Percentiles rank a stretch among this genome's conserved stretches.
Conservation (phyloP, 35 echinoderm and acorn worm genomes). For the Ophioderma brevispina region DNA sequence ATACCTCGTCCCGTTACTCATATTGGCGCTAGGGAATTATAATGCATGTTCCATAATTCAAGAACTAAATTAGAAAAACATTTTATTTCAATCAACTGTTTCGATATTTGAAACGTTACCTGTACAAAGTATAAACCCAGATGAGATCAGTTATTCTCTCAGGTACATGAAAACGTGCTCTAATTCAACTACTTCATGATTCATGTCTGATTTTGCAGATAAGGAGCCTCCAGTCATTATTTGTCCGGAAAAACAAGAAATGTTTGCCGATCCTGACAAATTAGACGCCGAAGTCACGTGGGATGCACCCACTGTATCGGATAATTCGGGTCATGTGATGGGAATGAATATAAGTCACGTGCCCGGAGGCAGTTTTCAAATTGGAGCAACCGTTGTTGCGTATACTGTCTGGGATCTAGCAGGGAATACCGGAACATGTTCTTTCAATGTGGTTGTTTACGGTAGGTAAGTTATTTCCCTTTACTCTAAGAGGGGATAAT, state of each 20-base stretch:
- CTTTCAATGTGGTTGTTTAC: constrained; percentile 10
- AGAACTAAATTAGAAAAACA: too few relatives aligned
- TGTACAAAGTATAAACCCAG: too few relatives aligned
- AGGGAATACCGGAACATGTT: constrained; percentile 15
- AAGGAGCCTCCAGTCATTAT: background rate
- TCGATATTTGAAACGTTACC: too few relatives aligned
- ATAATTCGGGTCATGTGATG: background rate
- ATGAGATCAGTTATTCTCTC: too few relatives aligned
- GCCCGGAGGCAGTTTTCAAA: constrained; percentile 6
- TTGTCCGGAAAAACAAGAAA: background rate
- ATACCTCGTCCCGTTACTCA: too few relatives aligned
- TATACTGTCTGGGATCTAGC: constrained; percentile 29
- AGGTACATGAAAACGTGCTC: too few relatives aligned
- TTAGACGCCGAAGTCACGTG: background rate
- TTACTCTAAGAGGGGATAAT: too few relatives aligned
- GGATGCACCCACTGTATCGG: background rate
- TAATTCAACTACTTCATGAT: background rate
- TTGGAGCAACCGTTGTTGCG: constrained; percentile 8
- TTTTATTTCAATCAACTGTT: too few relatives aligned
- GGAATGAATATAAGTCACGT: constrained; percentile 1
- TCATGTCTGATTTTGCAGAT: background rate
- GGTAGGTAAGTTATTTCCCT: too few relatives aligned
- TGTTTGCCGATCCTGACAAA: background rate
- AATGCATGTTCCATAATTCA: too few relatives aligned
- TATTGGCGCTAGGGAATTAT: too few relatives aligned